A percentile compares a stretch with the other conserved stretches of the same genome.
These are phyloP conservation scores for Agapostemon virescens DNA, from an alignment of 2,888 invertebrate species.

Conservation along the genomic window DNA sequence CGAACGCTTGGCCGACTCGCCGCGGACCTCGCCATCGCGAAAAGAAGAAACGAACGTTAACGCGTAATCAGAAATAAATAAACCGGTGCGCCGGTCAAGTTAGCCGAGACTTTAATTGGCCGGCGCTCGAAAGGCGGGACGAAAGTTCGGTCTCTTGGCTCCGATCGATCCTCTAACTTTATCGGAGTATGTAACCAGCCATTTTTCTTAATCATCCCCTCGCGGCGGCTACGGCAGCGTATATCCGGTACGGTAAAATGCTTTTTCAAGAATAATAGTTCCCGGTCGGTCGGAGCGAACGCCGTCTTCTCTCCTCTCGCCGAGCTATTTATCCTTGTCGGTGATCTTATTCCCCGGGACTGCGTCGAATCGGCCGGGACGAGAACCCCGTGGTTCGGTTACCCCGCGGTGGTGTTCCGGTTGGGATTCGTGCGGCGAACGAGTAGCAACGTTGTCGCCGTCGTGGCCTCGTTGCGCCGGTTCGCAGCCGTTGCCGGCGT, in stretches of 20 bases:
- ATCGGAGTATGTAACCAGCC: conserved; percentile 4
- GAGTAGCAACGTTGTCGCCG: conserved; percentile 7
- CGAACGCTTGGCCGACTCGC: too few relatives aligned
- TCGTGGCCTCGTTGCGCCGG: conserved; percentile 19
- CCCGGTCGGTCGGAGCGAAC: not conserved
- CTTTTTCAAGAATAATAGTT: conserved; percentile 16
- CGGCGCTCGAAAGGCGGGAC: not conserved
- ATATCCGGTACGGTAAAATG: conserved; percentile 1
- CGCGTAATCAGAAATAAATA: not conserved
- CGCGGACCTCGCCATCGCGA: too few relatives aligned
- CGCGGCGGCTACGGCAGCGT: not conserved
- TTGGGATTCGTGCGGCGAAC: conserved; percentile 4
- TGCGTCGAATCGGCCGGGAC: not conserved
- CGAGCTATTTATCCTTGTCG: conserved; percentile 17
- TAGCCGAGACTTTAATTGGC: not conserved
- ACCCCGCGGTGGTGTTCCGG: conserved; percentile 3
- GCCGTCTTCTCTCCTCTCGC: not conserved
- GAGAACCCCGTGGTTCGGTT: not conserved
- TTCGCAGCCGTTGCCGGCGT: not conserved
- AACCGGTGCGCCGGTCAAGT: not conserved
- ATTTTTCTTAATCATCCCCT: not conserved
- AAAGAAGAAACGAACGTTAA: too few relatives aligned
- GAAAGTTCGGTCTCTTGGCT: not conserved
- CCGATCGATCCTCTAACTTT: conserved; percentile 10
- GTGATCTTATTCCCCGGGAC: conserved; percentile 14